Base-by-base conservation (phyloP, 2,113 vertebrate species). In the Sminthopsis crassicaudata region DNA sequence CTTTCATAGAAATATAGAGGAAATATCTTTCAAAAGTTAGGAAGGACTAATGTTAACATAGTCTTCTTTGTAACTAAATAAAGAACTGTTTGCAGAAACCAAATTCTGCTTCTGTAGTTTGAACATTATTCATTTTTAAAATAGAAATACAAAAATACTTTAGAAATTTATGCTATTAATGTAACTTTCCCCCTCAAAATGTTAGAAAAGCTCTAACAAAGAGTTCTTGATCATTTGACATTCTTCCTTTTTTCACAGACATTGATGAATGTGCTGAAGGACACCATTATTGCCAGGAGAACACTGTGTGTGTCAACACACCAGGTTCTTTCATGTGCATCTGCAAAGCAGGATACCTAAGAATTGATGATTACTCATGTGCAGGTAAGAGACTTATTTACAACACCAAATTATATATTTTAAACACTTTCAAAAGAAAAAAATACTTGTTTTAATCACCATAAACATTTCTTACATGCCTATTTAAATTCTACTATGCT, bases 301-400 rank as follows among this genome's bases (percentile, higher is more conserved):
- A 99, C 95, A 99, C 99, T 23, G 98, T 99, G 99, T 99, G 99
- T 36, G 99, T 99, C 89, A 99, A 99, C 97, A 99, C 99, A 12
- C 99, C 99, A 0, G 99, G 99, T 53, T 99, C 99, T 96, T 99
- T 99, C 97, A 99, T 99, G 99, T 99, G 99, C 97, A 99, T 99
- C 98, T 99, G 99, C 98, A 99, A 99, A 97, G 99, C 99, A 0
- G 99, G 99, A 48, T 99, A 99, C 97, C 99, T 99, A 98, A 99
- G 99, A 96, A 99, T 99, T 91, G 99, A 99, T 97, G 99, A 99
- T 97, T 99, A 99, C 93, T 99, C 99, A 0, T 99, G 99, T 96
- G 99, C 99, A 99, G 99, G 99, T 99, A 99, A 99, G 97, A 90
- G 19, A 0, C 54, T 7, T 92, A 0, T 88, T 93, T 46, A 4